A percentile compares a stretch with the other conserved stretches of the same genome.
Evolutionary conservation across 2,888 invertebrate species (phyloP).

Genomic region (Monoplex corrugatus): DNA sequence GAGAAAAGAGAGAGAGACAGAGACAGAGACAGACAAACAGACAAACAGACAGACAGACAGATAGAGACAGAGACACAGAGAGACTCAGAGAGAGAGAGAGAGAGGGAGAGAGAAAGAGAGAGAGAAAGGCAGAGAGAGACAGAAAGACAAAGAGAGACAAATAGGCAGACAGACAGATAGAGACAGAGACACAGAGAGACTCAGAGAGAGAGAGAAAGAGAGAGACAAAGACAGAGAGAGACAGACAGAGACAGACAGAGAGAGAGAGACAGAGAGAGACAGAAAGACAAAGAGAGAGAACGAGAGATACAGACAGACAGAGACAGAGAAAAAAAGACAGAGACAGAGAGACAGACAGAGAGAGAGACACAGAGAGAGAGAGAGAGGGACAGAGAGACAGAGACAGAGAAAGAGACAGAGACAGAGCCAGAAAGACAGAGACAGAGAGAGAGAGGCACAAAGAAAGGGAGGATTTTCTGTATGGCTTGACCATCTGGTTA

Average conservation of each 20-base stretch:
- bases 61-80: slow-evolving; percentile 27
- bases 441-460: neutral
- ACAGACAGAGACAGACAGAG: neutral
- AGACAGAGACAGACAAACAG: slow-evolving; percentile 45
- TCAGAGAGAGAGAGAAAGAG: neutral
- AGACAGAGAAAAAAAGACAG: slow-evolving; percentile 19
- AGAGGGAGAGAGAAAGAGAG: neutral
- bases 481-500: too few species aligned
- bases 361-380: neutral
- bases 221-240: neutral
- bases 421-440: neutral
- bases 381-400: neutral
- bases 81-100: neutral
- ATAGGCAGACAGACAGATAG: neutral
- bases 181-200: neutral
- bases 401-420: neutral
- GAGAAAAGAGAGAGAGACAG: too few species aligned
- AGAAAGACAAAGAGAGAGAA: neutral
- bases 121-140: neutral
- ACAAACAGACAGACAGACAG: slow-evolving; percentile 44
- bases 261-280: slow-evolving; percentile 30
- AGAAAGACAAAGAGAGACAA: neutral
- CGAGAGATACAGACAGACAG: neutral
- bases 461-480: too few species aligned
- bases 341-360: slow-evolving; percentile 17